Evolutionary conservation across 1,140 invertebrate genomes (phyloP).

Genomic region (Halyomorpha halys): DNA sequence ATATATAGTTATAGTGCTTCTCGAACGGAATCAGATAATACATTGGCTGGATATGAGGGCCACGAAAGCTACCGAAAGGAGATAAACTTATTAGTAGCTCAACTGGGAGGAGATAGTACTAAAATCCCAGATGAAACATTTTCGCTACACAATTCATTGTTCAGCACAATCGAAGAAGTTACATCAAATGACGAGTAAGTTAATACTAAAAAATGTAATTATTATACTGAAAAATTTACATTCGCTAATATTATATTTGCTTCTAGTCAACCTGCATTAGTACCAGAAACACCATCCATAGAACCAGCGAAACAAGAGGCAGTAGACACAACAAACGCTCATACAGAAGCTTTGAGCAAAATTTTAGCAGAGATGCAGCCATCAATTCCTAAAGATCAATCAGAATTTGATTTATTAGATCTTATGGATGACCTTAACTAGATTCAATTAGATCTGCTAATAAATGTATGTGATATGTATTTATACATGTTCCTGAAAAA

Average conservation of each 20-base stretch:
- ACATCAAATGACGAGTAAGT: neutral
- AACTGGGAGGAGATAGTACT: constrained; percentile 26
- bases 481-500: neutral
- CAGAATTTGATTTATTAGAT: constrained; percentile 24
- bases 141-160: constrained; percentile 12
- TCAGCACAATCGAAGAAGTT: constrained; percentile 3
- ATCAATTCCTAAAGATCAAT: constrained; percentile 24
- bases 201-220: neutral
- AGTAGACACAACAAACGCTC: constrained; percentile 13
- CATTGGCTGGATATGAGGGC: constrained; percentile 16
- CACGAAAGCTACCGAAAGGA: constrained; percentile 30
- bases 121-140: constrained; percentile 21
- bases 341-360: constrained; percentile 23
- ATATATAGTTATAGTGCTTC: constrained; percentile 14
- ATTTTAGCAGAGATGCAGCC: constrained; percentile 25
- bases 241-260: no score
- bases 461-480: neutral
- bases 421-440: constrained; percentile 24
- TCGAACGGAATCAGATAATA: constrained; percentile 19
- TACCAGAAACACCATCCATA: neutral
- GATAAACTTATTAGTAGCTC: constrained; percentile 31
- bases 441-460: neutral
- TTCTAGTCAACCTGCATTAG: neutral
- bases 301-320: neutral
- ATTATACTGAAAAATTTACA: neutral